Evolutionary conservation across 2,888 invertebrate genomes (phyloP), one percentile per base, ranked within the genome.

Genomic region (Pseudococcus jackbeardsleyi): DNA sequence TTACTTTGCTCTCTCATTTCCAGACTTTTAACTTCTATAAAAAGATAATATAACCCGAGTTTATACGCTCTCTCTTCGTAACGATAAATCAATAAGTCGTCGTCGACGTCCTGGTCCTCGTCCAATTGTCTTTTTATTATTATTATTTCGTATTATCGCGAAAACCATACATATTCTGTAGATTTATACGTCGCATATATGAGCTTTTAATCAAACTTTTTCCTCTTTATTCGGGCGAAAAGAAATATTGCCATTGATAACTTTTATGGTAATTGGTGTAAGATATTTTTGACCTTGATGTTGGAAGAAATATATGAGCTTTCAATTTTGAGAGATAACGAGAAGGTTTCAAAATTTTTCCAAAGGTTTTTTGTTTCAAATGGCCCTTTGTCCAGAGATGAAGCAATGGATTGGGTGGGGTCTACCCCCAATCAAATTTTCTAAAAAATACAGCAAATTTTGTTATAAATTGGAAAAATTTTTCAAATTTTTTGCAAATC

Each of bases 21-120:
- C 87, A 87, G 87, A 87, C 87, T 87, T 87, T 87, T 87, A 87
- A 87, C 87, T 87, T 87, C 87, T 87, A 87, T 87, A 87, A 87
- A 87, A 79, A 87, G 87, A 87, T 87, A 87, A 77, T 87, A 79
- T 87, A 87, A 72, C 87, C 54, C 87, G 87, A 87, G 87, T 79
- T 87, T 87, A 87, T 77, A 77, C 79, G 87, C 87, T 79, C 17
- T 86, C 72, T 79, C 1, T 33, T 39, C 79, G 26, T 19, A 26
- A 50, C 79, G 17, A 87, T 87, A 87, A 87, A 87, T 87, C 87
- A 87, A 87, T 87, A 79, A 77, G 82, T 86, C 87, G 87, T 77
- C 33, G 59, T 59, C 59, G 54, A 17, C 54, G 54, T 54, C 17
- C 54, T 54, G 5, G 19, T 59, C 19, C 59, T 59, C 19, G 87